Evolutionary conservation across 2,888 invertebrate genomes (phyloP).

Genomic region (Cabera pusaria): DNA sequence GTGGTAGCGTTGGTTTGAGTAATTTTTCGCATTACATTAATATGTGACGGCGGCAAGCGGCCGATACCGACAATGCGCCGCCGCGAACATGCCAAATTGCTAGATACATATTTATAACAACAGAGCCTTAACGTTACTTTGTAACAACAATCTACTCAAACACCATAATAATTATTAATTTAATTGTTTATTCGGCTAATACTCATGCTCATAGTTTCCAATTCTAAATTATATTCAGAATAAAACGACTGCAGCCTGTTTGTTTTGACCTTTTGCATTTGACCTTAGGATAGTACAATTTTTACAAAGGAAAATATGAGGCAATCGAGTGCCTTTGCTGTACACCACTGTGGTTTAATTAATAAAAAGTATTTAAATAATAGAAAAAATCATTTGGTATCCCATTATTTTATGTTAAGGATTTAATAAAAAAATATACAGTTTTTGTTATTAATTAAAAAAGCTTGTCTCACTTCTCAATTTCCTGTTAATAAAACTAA

Average conservation of each 20-base stretch:
- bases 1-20: conserved; percentile 61
- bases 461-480: too few relatives aligned
- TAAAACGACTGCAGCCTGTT: conserved; percentile 17
- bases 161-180: too few relatives aligned
- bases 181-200: too few relatives aligned
- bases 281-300: conserved; percentile 28
- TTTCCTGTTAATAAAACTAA: too few relatives aligned
- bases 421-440: too few relatives aligned
- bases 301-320: conserved; percentile 17
- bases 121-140: conserved; percentile 22
- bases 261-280: conserved; percentile 39
- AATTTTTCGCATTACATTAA: conserved; percentile 72
- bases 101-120: conserved; percentile 39
- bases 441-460: too few relatives aligned
- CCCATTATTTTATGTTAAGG: too few relatives aligned
- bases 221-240: too few relatives aligned
- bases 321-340: conserved; percentile 3
- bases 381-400: too few relatives aligned
- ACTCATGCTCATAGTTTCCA: too few relatives aligned
- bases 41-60: conserved; percentile 53
- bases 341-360: conserved; percentile 5
- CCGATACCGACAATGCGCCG: conserved; percentile 53
- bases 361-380: too few relatives aligned
- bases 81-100: conserved; percentile 54
- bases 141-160: too few relatives aligned